Evolutionary conservation across 2,888 invertebrate species (phyloP).

Genomic region (Drosophila hamatofila): DNA sequence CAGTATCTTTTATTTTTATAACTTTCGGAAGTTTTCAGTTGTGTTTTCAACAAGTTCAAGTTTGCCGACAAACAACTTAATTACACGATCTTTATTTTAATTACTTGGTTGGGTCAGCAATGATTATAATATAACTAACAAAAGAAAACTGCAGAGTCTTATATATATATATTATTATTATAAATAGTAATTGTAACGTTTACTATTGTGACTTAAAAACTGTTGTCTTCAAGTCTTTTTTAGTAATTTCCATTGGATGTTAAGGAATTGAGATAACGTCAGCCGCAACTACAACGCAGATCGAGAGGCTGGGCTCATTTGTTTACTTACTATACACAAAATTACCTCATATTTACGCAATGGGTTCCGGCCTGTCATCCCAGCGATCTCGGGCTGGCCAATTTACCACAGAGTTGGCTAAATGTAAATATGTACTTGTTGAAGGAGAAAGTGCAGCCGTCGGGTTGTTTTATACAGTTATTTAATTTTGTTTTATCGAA

Average conservation of each 20-base stretch:
- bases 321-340: slow-evolving; percentile 49
- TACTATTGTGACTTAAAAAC: background rate
- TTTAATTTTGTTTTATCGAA: slow-evolving; percentile 35
- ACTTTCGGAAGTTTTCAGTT: background rate
- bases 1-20: background rate
- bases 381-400: slow-evolving; percentile 36
- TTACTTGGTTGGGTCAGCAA: slow-evolving; percentile 14
- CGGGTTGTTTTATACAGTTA: slow-evolving; percentile 42
- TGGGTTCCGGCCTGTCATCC: slow-evolving; percentile 46
- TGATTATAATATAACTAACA: background rate
- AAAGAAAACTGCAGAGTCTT: background rate
- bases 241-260: slow-evolving; percentile 9
- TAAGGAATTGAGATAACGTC: slow-evolving; percentile 49
- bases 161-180: background rate
- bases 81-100: slow-evolving; percentile 32
- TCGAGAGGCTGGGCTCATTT: slow-evolving; percentile 25
- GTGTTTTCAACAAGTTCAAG: slow-evolving; percentile 32
- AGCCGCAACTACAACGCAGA: slow-evolving; percentile 1
- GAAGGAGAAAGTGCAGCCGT: slow-evolving; percentile 69
- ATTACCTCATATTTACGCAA: slow-evolving; percentile 72
- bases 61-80: slow-evolving; percentile 12
- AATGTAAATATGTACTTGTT: slow-evolving; percentile 61
- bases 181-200: background rate
- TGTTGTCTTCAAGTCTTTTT: background rate
- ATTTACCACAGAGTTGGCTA: slow-evolving; percentile 60